Evolutionary conservation across 2,113 vertebrate genomes (phyloP), one percentile per base, ranked within the genome.

Genomic region (Odobenus rosmarus): DNA sequence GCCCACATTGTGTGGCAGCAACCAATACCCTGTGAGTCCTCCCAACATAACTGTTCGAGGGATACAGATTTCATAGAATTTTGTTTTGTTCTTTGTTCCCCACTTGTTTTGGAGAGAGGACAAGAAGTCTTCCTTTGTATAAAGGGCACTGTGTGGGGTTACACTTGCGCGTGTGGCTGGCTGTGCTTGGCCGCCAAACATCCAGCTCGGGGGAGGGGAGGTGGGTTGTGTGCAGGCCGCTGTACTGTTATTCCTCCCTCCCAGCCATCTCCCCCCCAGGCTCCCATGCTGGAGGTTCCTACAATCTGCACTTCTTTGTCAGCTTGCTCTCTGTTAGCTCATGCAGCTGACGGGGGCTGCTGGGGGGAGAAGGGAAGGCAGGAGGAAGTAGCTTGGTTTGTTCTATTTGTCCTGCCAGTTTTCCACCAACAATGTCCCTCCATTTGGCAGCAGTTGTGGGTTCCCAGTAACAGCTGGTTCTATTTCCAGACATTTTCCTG

Each of bases 211-310:
- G 33, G n/a, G 11, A 11, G 28, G 62, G 62, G 31, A 0, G 3
- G 23, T 57, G 23, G 5, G 23, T 42, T 7, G 7, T 13, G 7
- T 14, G 31, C 74, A 23, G 15, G 31, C 21, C 0, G 2, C 26
- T 14, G 0, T 3, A 23, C 42, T 14, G 7, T 11, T 4, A 4
- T 3, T 3, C 15, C 33, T 51, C 46, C 1, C 55, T 14, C 1
- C 16, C 33, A 26, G 18, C 33, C 14, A 4, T 1, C 33, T 64
- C 36, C 69, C 33, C 46, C 7, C 46, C 7, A 46, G 46, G 46
- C 4, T 84, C 72, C 0, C 18, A 8, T 1, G 6, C 55, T 36
- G 46, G 26, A 18, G 6, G 7, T n/a, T 9, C 15, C 21, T 19
- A 23, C 33, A 51, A 11, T 12, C 11, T 7, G 19, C 51, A 2